These are phyloP conservation scores for Poecilia velifera DNA, from an alignment of 2,797 vertebrate species.

Conservation along the genomic window DNA sequence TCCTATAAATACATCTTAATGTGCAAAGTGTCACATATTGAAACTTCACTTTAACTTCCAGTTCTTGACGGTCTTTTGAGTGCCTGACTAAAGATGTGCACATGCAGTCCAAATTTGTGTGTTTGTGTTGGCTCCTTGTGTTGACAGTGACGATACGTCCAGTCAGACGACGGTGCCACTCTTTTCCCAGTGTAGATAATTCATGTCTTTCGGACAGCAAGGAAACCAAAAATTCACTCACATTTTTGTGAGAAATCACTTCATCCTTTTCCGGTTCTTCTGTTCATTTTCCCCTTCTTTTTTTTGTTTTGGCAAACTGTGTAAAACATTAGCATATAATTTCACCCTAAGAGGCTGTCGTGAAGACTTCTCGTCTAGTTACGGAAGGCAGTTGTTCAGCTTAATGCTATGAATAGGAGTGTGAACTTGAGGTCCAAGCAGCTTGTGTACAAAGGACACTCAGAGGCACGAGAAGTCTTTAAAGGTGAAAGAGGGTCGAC, in stretches of 20 bases:
- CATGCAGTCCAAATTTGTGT: background rate
- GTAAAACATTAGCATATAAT: background rate
- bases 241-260: background rate
- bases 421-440: background rate
- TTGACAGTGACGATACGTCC: too few species aligned
- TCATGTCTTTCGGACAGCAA: background rate
- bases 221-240: background rate
- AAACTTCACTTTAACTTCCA: background rate
- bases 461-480: background rate
- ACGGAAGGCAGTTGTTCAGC: background rate
- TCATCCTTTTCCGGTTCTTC: background rate
- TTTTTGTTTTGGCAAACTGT: background rate
- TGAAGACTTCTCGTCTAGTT: background rate
- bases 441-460: background rate
- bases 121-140: background rate
- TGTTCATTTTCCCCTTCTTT: background rate
- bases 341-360: background rate
- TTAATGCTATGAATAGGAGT: background rate
- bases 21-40: background rate
- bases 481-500: background rate
- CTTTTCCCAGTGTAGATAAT: background rate
- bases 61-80: background rate
- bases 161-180: background rate
- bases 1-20: background rate
- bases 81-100: background rate